Evolutionary conservation across 2,888 invertebrate genomes (phyloP).

Genomic region (Zonitis immaculata): DNA sequence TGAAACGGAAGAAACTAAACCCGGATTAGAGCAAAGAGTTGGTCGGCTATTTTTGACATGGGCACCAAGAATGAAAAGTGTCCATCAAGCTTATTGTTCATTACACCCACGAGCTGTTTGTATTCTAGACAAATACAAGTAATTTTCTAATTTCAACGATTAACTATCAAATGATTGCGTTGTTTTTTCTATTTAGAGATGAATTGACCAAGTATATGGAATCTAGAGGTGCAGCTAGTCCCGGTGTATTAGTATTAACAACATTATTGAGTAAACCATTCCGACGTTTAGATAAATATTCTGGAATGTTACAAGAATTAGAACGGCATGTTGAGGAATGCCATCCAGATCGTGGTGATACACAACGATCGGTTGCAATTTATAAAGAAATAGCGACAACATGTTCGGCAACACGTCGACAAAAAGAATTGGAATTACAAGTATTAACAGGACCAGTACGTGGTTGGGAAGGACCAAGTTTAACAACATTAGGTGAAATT

Average conservation of each 20-base stretch:
- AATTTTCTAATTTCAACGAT: conserved; percentile 39
- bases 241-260: conserved; percentile 85
- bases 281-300: conserved; percentile 90
- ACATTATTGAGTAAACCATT: conserved; percentile 94
- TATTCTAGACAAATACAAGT: conserved; percentile 91
- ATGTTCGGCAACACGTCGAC: conserved; percentile 81
- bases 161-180: background rate
- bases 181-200: conserved; percentile 55
- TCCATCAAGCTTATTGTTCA: conserved; percentile 85
- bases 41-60: conserved; percentile 87
- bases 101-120: conserved; percentile 93
- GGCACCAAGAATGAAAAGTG: conserved; percentile 75
- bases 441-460: conserved; percentile 91
- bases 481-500: conserved; percentile 76
- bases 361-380: conserved; percentile 89
- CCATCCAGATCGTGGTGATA: conserved; percentile 94
- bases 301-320: conserved; percentile 88
- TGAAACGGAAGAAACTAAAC: conserved; percentile 71
- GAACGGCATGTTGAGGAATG: conserved; percentile 94
- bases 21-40: conserved; percentile 73
- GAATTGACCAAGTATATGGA: conserved; percentile 85
- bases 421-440: conserved; percentile 94
- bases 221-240: conserved; percentile 75
- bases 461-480: conserved; percentile 88
- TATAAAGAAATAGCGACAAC: conserved; percentile 92